Evolutionary conservation across 2,113 vertebrate species (phyloP).

Genomic region (western clawed frog (Xenopus tropicalis)): UCB_Xtro_10.0 CM004448.2:10052501-10053000

Average conservation of each 20-base stretch:
- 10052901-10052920: conserved; percentile 13
- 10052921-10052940: background rate
- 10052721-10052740: background rate
- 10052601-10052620: no score
- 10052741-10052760: background rate
- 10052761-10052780: background rate
- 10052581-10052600: no score
- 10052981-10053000: conserved; percentile 1
- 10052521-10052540: no score
- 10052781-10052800: background rate
- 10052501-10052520: no score
- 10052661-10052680: no score
- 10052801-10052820: background rate
- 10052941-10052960: conserved; percentile 42
- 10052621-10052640: no score
- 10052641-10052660: no score
- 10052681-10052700: no score
- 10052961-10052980: conserved; percentile 41
- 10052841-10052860: background rate
- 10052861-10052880: conserved; percentile 41
- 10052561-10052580: no score
- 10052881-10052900: conserved; percentile 16
- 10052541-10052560: no score
- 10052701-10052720: no score
- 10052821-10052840: conserved; percentile 51